Conservation (phyloP, 2,797 vertebrate genomes). For the Sebastes itinus region DNA sequence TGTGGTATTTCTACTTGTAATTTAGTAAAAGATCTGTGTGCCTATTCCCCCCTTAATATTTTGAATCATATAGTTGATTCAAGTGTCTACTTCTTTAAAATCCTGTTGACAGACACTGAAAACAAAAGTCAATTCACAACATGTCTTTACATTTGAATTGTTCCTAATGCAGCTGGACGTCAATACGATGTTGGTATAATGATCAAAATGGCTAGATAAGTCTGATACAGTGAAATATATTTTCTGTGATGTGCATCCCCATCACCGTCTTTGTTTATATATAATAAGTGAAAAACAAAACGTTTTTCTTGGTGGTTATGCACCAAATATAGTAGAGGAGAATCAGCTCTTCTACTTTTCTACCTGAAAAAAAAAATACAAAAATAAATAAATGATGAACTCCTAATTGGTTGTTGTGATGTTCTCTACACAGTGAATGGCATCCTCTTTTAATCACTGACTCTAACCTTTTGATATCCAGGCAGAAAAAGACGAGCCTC, state of each 20-base stretch:
- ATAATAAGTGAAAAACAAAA: background rate
- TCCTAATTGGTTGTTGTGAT: slow-evolving; percentile 7
- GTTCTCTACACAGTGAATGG: background rate
- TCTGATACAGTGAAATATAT: too few species aligned
- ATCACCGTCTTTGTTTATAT: background rate
- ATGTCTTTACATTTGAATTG: background rate
- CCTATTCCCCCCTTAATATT: background rate
- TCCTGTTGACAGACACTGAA: background rate
- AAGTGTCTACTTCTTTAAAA: background rate
- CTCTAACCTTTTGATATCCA: slow-evolving; percentile 39
- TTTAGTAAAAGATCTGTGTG: background rate
- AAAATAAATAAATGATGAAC: slow-evolving; percentile 4
- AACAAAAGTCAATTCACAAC: background rate
- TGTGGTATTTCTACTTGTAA: background rate
- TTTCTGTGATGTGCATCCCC: background rate
- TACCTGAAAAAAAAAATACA: background rate
- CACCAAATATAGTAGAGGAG: background rate
- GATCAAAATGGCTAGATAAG: background rate
- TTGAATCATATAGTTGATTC: background rate
- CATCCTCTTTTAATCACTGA: slow-evolving; percentile 20
- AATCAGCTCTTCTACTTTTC: background rate
- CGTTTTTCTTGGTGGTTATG: background rate
- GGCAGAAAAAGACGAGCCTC: background rate
- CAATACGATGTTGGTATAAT: background rate
- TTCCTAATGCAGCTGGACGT: background rate